Conservation (phyloP, 2,888 invertebrate genomes). For the Drosophila antonietae region DNA sequence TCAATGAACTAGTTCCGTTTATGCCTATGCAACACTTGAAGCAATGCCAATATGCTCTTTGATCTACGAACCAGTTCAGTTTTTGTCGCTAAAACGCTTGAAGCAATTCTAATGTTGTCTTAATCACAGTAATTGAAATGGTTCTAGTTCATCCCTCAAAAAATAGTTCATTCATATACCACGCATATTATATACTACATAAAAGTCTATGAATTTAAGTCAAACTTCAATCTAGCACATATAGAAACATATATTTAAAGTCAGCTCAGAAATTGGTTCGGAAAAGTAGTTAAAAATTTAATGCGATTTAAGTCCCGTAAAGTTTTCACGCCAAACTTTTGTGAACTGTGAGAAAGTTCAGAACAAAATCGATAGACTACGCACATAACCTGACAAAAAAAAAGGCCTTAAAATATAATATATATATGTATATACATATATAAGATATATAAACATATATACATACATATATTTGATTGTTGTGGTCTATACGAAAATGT, state of each 20-base stretch:
- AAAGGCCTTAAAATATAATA: slow-evolving; percentile 10
- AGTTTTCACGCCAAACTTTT: slow-evolving; percentile 25
- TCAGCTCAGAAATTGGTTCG: neutral
- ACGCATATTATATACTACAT: neutral
- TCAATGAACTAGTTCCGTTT: too few relatives aligned
- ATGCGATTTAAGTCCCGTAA: slow-evolving; percentile 13
- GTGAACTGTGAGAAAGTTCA: slow-evolving; percentile 19
- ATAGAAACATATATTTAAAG: slow-evolving; percentile 3
- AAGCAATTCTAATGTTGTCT: neutral
- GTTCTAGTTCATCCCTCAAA: neutral
- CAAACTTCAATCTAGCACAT: neutral
- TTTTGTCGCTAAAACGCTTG: neutral
- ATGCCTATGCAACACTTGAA: too few relatives aligned
- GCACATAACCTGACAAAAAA: slow-evolving; percentile 27
- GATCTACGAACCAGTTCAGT: neutral
- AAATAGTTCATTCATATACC: neutral
- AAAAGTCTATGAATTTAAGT: neutral
- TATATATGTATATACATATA: slow-evolving; percentile 1
- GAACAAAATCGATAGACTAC: slow-evolving; percentile 31
- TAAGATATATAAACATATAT: neutral
- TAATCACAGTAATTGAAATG: neutral
- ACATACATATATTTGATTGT: slow-evolving; percentile 2
- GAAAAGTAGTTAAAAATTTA: slow-evolving; percentile 5
- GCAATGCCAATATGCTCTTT: neutral
- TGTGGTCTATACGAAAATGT: slow-evolving; percentile 16